Base-by-base conservation (phyloP, 2,888 invertebrate species). In the Sminthurides aquaticus region DNA sequence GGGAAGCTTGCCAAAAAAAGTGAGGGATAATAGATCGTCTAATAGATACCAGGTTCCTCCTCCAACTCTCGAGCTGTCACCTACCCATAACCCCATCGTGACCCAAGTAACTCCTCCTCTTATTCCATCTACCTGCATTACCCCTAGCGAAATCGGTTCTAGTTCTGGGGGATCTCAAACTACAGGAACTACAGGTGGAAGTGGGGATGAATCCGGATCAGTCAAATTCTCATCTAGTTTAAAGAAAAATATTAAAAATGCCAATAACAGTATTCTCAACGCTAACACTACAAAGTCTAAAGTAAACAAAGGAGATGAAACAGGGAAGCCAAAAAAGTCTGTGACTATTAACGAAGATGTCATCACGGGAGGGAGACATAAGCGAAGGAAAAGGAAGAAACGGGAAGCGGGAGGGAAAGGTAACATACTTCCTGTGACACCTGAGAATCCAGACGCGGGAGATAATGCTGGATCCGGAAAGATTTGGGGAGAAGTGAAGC, bases 401-500 rank as follows among this genome's bases (percentile, higher is more conserved):
- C 34, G 26, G 11, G 48, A 48, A 3, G 24, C 2, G n/a, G 52
- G 3, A 8, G 52, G 52, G 11, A 34, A 34, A 34, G 52, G 52
- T 22, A 20, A 15, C 5, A 52, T 52, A 18, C 15, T 52, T 52
- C 52, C 52, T 20, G 22, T 52, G 5, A 15, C 22, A 5, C 3
- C 22, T 20, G 57, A 49, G 20, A 48, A 29, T 3, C 55, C 34
- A 20, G 34, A 5, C 18, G 58, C 29, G 18, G 43, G 15, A 22
- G n/a, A 18, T n/a, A 20, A 34, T 22, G 20, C 57, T 11, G 25
- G n/a, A 29, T 22, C 43, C 11, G 55, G 43, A 1, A 58, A 62
- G 26, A 56, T 58, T 55, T 64, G 64, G 61, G 68, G 69, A 2
- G 68, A 71, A 57, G 67, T 71, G 26, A 66, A 66, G 57, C 59